Evolutionary conservation across 2,888 invertebrate species (phyloP), one percentile per base, ranked within the genome.

Genomic region (Oxyteleia sp.): DNA sequence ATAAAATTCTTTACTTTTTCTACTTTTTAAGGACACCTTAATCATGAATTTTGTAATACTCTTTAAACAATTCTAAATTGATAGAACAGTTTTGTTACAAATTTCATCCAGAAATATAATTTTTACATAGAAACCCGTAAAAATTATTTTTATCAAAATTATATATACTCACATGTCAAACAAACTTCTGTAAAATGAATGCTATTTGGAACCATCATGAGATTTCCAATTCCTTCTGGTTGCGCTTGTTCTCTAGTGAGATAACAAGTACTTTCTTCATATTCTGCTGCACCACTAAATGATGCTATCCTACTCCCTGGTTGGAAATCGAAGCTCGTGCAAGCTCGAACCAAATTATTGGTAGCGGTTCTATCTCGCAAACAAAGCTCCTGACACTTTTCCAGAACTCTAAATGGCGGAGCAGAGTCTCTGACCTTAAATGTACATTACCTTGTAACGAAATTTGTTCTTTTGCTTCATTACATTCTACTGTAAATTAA

Each of bases 111-210:
- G n/a, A n/a, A n/a, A n/a, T n/a, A n/a, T n/a, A n/a, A n/a, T n/a
- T n/a, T n/a, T n/a, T n/a, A n/a, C n/a, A n/a, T n/a, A n/a, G n/a
- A n/a, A n/a, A n/a, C n/a, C n/a, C n/a, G n/a, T n/a, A n/a, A n/a
- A n/a, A n/a, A 20, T 23, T 91, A 91, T 32, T 32, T 32, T 32
- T 32, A 8, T 3, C 32, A 32, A 32, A 32, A 32, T n/a, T 10
- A 29, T 18, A 45, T 63, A 16, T 18, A 95, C 97, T 96, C 94
- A 98, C 98, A 98, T 45, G 97, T 96, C 66, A 98, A 94, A 93
- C 98, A 98, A 79, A 98, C 96, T 95, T 98, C 98, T 68, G 97
- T 97, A 92, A 98, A 98, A 91, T 98, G 98, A 2, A 98, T 97
- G 90, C 97, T 97, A 88, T 98, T 98, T 0, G 97, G 97, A 7